These are phyloP conservation scores for Amaurobius ferox DNA, from an alignment of 2,888 invertebrate species.

Conservation along the genomic window DNA sequence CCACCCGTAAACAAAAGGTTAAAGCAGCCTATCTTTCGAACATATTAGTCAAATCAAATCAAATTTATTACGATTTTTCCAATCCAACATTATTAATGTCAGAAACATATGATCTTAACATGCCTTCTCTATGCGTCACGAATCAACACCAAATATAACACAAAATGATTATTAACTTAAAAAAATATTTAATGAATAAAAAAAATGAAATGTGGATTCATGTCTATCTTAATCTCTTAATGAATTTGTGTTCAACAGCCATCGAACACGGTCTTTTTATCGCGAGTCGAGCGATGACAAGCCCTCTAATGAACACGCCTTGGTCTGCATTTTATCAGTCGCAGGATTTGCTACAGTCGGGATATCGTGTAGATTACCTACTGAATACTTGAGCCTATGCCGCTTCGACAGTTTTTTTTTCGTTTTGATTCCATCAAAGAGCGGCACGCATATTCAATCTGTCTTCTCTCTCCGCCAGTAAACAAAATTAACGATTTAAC, in stretches of 20 bases:
- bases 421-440: background rate
- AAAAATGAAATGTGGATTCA: background rate
- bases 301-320: background rate
- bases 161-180: no score
- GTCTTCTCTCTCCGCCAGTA: background rate
- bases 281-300: background rate
- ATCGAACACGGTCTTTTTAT: background rate
- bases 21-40: no score
- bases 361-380: background rate
- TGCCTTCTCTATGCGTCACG: no score
- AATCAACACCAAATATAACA: no score
- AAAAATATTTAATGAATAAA: no score
- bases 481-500: no score
- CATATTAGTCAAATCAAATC: no score
- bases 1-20: no score
- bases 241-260: background rate
- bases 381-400: no score
- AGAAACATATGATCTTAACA: no score
- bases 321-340: background rate
- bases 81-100: no score
- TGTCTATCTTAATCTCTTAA: background rate
- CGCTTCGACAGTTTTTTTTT: background rate
- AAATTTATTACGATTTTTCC: no score
- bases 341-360: background rate
- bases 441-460: background rate